phyloP scores from a whole-genome alignment of 2,888 invertebrate species.

The Furcula furcula region DNA sequence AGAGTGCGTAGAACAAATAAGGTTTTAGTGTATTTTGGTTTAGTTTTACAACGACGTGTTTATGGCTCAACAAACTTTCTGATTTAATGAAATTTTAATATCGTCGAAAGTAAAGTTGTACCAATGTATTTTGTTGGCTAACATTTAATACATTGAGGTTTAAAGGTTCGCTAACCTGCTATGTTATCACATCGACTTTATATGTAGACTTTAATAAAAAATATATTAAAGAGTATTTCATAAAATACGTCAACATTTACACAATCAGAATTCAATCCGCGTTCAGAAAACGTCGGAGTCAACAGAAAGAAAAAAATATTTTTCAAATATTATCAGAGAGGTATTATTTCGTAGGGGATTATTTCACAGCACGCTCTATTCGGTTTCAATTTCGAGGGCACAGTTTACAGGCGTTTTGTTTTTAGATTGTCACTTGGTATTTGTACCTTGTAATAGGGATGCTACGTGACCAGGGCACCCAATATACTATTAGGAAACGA shows the following conservation, averaged over 20 bases:
- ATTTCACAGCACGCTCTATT: slow-evolving; percentile 40
- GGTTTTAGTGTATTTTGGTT: not conserved
- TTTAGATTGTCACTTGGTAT: slow-evolving; percentile 65
- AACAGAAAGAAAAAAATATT: slow-evolving; percentile 5
- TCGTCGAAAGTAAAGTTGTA: not conserved
- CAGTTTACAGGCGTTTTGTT: slow-evolving; percentile 53
- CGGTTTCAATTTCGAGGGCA: slow-evolving; percentile 51
- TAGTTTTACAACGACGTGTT: slow-evolving; percentile 2
- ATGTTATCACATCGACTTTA: not conserved
- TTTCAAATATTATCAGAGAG: slow-evolving; percentile 9
- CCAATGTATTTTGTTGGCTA: not conserved
- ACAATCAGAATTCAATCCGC: slow-evolving; percentile 5
- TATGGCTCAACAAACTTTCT: not conserved
- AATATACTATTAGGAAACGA: slow-evolving; percentile 41
- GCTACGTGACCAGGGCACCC: slow-evolving; percentile 56
- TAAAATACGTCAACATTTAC: slow-evolving; percentile 1
- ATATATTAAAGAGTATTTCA: not conserved
- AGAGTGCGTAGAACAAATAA: slow-evolving; percentile 1
- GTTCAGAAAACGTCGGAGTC: not conserved
- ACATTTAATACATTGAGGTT: not conserved
- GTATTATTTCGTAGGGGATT: slow-evolving; percentile 27
- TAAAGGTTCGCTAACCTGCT: not conserved
- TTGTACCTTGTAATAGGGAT: slow-evolving; percentile 66
- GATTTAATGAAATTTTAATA: not conserved
- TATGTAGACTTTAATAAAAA: slow-evolving; percentile 1